phyloP scores from a whole-genome alignment of 2,113 vertebrate species.

The Clarias batrachus region DNA sequence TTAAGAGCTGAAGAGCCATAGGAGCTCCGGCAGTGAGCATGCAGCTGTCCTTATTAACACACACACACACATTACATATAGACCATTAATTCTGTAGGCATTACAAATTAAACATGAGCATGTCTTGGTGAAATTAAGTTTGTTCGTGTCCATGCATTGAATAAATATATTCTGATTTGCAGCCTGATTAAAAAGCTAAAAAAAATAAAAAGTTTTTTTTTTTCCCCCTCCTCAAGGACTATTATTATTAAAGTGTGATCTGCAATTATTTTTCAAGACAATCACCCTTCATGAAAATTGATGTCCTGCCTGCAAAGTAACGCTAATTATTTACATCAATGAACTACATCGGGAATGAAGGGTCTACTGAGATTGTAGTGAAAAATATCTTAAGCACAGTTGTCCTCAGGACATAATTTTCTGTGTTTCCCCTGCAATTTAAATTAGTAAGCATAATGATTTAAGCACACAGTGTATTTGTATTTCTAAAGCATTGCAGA shows the following conservation, averaged over 20 bases:
- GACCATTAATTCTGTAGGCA: neutral
- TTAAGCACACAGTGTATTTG: neutral
- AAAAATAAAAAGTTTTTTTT: too few relatives aligned
- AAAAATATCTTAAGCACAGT: neutral
- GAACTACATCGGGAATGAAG: constrained; percentile 14
- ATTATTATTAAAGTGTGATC: neutral
- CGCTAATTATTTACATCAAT: constrained; percentile 40
- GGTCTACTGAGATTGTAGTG: neutral
- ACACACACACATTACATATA: too few relatives aligned
- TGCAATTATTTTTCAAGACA: constrained; percentile 31
- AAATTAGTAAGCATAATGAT: neutral
- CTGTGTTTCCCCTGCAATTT: neutral
- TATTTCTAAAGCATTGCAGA: neutral
- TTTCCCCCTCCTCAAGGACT: neutral
- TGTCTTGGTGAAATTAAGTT: neutral
- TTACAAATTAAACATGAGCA: neutral
- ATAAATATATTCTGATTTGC: neutral
- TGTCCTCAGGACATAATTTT: neutral
- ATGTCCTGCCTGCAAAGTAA: constrained; percentile 17
- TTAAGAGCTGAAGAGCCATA: too few relatives aligned
- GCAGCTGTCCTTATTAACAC: too few relatives aligned
- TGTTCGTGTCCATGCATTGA: neutral
- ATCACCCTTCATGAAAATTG: constrained; percentile 30
- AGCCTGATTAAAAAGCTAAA: neutral
- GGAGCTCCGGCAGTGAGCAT: too few relatives aligned